A percentile compares a stretch with the other conserved stretches of the same genome.
These are phyloP conservation scores for Lasioglossum baleicum DNA, from an alignment of 1,140 invertebrate genomes.

Conservation along the genomic window DNA sequence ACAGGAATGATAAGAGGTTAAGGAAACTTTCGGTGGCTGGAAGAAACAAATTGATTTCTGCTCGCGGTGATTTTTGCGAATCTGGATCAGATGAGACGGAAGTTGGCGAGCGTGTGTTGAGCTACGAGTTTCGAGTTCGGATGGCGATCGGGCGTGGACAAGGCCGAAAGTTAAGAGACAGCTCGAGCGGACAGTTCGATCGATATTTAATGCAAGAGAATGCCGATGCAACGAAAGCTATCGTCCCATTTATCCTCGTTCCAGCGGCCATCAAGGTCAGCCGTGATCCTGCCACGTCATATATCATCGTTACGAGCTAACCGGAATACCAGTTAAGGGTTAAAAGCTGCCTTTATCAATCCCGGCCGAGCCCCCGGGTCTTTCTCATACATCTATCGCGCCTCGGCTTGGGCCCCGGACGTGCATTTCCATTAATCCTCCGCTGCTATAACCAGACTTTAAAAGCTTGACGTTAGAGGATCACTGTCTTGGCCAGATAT, in stretches of 20 bases:
- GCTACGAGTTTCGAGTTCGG: neutral
- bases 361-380: constrained; percentile 49
- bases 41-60: too few species aligned
- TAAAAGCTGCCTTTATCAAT: constrained; percentile 64
- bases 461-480: constrained; percentile 38
- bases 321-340: constrained; percentile 62
- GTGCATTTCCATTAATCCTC: constrained; percentile 60
- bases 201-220: constrained; percentile 51
- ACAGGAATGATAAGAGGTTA: too few species aligned
- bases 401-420: constrained; percentile 27
- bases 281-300: constrained; percentile 61
- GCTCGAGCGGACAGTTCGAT: neutral
- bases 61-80: too few species aligned
- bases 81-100: too few species aligned
- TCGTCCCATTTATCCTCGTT: constrained; percentile 60
- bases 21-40: too few species aligned
- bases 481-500: constrained; percentile 38
- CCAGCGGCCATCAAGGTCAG: constrained; percentile 59
- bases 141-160: constrained; percentile 21
- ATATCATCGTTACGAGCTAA: constrained; percentile 60
- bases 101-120: too few species aligned
- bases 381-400: constrained; percentile 61
- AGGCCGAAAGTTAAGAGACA: neutral
- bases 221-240: constrained; percentile 41
- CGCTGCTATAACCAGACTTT: constrained; percentile 46